Evolutionary conservation across 2,888 invertebrate genomes (phyloP).

Genomic region (Heteromurus nitidus): DNA sequence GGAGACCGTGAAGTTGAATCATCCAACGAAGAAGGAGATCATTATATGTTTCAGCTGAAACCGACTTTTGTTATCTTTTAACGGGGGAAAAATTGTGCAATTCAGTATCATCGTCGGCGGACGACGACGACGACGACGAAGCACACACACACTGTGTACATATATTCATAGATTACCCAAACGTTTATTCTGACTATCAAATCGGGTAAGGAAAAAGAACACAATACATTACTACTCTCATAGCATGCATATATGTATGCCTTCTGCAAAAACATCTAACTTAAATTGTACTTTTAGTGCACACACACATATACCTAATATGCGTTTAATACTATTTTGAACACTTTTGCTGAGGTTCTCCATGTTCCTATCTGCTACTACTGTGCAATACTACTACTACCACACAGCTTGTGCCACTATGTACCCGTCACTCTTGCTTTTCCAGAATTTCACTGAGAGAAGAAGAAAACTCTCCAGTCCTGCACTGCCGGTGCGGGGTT

Average conservation of each 20-base stretch:
- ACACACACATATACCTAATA: constrained; percentile 40
- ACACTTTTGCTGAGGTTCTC: constrained; percentile 23
- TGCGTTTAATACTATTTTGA: constrained; percentile 53
- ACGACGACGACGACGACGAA: no score
- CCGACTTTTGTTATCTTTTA: constrained; percentile 17
- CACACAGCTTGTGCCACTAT: no score
- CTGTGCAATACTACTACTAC: no score
- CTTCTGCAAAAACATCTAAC: background rate
- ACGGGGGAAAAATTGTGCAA: constrained; percentile 6
- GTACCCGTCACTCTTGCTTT: no score
- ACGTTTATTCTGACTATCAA: constrained; percentile 26
- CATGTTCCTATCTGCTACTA: constrained; percentile 13
- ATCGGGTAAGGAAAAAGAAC: constrained; percentile 44
- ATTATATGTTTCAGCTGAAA: no score
- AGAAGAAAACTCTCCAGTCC: no score
- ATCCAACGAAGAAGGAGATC: constrained; percentile 1
- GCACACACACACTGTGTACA: constrained; percentile 38
- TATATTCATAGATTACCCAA: no score
- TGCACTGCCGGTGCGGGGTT: constrained; percentile 60
- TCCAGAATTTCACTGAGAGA: constrained; percentile 31
- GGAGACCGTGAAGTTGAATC: background rate
- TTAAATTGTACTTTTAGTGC: background rate
- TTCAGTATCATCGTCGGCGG: background rate
- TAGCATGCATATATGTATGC: constrained; percentile 32
- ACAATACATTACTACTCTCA: constrained; percentile 31